These are phyloP conservation scores for Drosophila pallidifrons DNA, from an alignment of 1,140 invertebrate genomes.

Conservation along the genomic window DNA sequence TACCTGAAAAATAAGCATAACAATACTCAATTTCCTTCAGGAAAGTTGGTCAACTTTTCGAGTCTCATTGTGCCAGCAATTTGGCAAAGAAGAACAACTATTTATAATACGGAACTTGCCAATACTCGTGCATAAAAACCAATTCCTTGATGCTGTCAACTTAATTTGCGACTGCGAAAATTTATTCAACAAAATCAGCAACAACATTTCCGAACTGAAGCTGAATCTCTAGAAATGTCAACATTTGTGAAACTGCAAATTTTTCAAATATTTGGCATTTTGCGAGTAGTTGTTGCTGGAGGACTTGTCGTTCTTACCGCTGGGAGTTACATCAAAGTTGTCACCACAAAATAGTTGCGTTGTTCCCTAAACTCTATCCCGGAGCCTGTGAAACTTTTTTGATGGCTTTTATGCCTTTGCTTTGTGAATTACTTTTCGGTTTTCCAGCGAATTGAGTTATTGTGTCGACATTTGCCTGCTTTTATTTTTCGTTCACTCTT, in stretches of 20 bases:
- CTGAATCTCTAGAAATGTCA: conserved; percentile 36
- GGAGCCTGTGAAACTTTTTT: conserved; percentile 57
- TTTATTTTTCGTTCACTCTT: conserved; percentile 3
- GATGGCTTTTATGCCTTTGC: conserved; percentile 62
- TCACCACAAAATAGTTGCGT: conserved; percentile 69
- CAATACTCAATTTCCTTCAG: conserved; percentile 33
- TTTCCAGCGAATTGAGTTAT: conserved; percentile 72
- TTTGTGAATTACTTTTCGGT: conserved; percentile 64
- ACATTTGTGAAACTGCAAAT: conserved; percentile 59
- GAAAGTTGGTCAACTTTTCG: conserved; percentile 34
- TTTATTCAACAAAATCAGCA: conserved; percentile 15
- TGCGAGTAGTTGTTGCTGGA: conserved; percentile 44
- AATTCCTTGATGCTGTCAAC: conserved; percentile 56
- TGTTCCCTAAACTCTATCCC: conserved; percentile 60
- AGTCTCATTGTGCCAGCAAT: conserved; percentile 40
- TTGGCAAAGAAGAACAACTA: conserved; percentile 26
- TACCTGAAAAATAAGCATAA: conserved; percentile 36
- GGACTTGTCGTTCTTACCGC: conserved; percentile 6
- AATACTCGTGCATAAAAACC: conserved; percentile 38
- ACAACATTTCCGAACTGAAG: conserved; percentile 3
- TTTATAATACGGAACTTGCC: conserved; percentile 23
- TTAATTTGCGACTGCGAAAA: conserved; percentile 56
- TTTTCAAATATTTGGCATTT: conserved; percentile 74
- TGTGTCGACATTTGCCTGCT: conserved; percentile 52
- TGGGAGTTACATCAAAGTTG: conserved; percentile 64